Evolutionary conservation across 64 coral and sea anemone genomes (phyloP).

Genomic region (Cladopsammia gracilis): DNA sequence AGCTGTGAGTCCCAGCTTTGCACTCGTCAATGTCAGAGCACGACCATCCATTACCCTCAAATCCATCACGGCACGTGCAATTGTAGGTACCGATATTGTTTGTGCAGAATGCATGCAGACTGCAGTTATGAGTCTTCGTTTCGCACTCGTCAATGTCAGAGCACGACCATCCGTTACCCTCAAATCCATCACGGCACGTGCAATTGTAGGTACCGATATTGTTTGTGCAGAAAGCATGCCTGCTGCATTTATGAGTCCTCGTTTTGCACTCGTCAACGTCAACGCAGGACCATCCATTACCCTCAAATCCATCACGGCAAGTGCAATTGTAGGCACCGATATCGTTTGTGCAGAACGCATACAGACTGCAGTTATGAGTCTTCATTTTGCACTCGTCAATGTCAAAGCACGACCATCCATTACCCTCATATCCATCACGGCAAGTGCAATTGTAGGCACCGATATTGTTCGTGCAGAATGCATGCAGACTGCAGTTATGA

Average conservation of each 20-base stretch:
- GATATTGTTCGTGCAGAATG: conserved; percentile 4
- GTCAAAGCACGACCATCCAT: not conserved
- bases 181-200: not conserved
- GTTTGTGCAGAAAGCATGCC: not conserved
- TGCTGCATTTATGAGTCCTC: not conserved
- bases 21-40: conserved; percentile 57
- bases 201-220: not conserved
- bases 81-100: not conserved
- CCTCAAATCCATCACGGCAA: conserved; percentile 2
- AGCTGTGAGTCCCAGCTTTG: conserved; percentile 6
- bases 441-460: conserved; percentile 20
- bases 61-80: conserved; percentile 42
- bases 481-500: conserved; percentile 11
- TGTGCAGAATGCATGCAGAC: not conserved
- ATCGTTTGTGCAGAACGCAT: conserved; percentile 1
- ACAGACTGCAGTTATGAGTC: not conserved
- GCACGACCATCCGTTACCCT: not conserved
- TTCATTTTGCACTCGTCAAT: not conserved
- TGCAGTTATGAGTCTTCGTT: not conserved
- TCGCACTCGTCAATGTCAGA: not conserved
- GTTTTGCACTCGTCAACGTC: not conserved
- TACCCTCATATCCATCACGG: not conserved
- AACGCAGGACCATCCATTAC: not conserved
- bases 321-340: not conserved
- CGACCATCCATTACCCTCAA: conserved; percentile 20